These are phyloP conservation scores for Lordiphosa stackelbergi DNA, from an alignment of 1,140 invertebrate species.

Conservation along the genomic window DNA sequence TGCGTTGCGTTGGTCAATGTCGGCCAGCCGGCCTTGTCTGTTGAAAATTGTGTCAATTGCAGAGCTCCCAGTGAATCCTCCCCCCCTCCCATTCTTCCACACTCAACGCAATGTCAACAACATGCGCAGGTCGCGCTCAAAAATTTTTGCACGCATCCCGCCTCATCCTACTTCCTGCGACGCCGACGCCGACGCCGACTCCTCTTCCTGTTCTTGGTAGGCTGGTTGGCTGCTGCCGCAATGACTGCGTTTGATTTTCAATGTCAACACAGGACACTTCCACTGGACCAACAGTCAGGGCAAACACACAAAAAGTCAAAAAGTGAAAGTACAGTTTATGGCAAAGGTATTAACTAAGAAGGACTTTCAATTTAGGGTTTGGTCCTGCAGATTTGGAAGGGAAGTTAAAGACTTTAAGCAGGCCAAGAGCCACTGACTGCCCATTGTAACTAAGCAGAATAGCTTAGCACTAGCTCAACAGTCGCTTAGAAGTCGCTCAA, in stretches of 20 bases:
- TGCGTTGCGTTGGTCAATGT: conserved; percentile 37
- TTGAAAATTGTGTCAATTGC: conserved; percentile 76
- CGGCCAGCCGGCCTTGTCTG: conserved; percentile 48
- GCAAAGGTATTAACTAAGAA: too few species aligned
- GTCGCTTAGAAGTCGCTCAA: too few species aligned
- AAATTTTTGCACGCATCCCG: conserved; percentile 32
- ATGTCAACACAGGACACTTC: conserved; percentile 18
- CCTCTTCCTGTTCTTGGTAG: conserved; percentile 1
- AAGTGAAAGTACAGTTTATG: too few species aligned
- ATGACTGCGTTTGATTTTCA: conserved; percentile 18
- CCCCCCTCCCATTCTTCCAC: not conserved
- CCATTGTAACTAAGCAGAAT: too few species aligned
- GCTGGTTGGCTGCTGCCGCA: conserved; percentile 2
- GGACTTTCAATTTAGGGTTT: too few species aligned
- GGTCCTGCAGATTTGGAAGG: too few species aligned
- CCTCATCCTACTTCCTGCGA: too few species aligned
- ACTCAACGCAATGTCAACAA: conserved; percentile 52
- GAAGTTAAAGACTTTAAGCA: too few species aligned
- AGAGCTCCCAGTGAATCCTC: conserved; percentile 15
- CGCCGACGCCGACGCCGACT: not conserved
- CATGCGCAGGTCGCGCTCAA: conserved; percentile 57
- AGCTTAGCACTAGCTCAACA: too few species aligned
- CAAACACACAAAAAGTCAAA: too few species aligned
- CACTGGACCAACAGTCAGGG: too few species aligned
- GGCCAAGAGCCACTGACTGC: too few species aligned